Base-by-base conservation (phyloP, 2,797 vertebrate species). In the Coluber constrictor region DNA sequence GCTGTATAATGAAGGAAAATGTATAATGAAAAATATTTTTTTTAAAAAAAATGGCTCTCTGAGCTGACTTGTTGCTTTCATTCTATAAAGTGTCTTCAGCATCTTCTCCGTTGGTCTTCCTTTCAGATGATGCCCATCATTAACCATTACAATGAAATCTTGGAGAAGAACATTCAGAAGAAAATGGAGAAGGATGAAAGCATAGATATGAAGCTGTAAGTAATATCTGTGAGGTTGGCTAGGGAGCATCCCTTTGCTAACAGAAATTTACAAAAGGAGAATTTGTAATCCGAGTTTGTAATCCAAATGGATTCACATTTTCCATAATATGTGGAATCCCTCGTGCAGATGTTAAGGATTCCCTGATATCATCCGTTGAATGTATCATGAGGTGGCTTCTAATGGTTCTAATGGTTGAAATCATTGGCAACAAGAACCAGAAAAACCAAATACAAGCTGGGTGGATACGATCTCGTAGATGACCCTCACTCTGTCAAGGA, bases 61-160 rank as follows among this genome's bases (percentile, higher is more conserved):
- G 0, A 79, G 89, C n/a, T 6, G 29, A 2, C 90, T 88, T 56
- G 29, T 55, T 20, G 7, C 2, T 7, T 89, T 61, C 92, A 87
- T 57, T 83, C 92, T 32, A 5, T 32, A 63, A 74, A 56, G 79
- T 18, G 54, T 91, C 90, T 59, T 51, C 18, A 70, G 9, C n/a
- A 7, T 86, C 63, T 95, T 92, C 20, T 91, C 8, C 92, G 92
- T 18, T 92, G 88, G 16, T 74, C 66, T 93, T 43, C 32, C 0
- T 92, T 91, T 92, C 95, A 98, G 98, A 98, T 98, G 97, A 98
- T 98, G 94, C 95, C 74, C 20, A 97, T 98, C 88, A 97, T 98
- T 97, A 97, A 97, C 89, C 87, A 92, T 2, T 97, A 98, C 47
- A 97, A 97, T 63, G 93, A 96, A 32, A 95, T 93, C 54, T 93